Evolutionary conservation across 2,797 vertebrate species (phyloP), one percentile per base, ranked within the genome.

Genomic region (Manis pentadactyla): DNA sequence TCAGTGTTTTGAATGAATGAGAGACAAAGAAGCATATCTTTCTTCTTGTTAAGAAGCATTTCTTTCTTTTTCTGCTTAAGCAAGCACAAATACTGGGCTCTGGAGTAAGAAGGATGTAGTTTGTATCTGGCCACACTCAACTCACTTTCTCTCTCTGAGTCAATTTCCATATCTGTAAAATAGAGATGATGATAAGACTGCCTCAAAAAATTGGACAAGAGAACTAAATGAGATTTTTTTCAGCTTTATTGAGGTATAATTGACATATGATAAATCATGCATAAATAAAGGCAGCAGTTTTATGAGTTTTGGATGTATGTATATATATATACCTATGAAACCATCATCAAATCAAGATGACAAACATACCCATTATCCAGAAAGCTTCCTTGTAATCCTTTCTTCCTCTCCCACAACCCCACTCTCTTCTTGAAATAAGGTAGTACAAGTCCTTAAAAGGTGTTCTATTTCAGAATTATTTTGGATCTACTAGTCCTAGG

Each of bases 401-500:
- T 29, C 39, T 7, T 73, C 27, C 11, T 66, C 51, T 17, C 59
- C 27, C 37, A 6, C 8, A 37, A 2, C 29, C 39, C 15, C 8
- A 8, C n/a, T 73, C 53, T 84, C 68, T 66, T 71, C 68, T 83
- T 84, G 77, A 75, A 85, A 73, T 34, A 42, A 90, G 59, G 57
- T 18, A 15, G 21, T 85, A 0, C 31, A 51, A 13, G 23, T 79
- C 66, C 59, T 83, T 93, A 63, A 94, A 86, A 34, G 46, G 71
- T 69, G 49, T 77, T 73, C 53, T 61, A 37, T 61, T 83, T 96
- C 39, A 87, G 14, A 91, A 27, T 81, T 34, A n/a, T 46, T 61
- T 90, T 68, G 55, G n/a, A 75, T 94, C 13, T 86, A 82, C 42
- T 96, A 61, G 73, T 90, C 53, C 64, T 71, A 17, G n/a, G 78